Evolutionary conservation across 2,888 invertebrate species (phyloP).

Genomic region (Julus scanicus): DNA sequence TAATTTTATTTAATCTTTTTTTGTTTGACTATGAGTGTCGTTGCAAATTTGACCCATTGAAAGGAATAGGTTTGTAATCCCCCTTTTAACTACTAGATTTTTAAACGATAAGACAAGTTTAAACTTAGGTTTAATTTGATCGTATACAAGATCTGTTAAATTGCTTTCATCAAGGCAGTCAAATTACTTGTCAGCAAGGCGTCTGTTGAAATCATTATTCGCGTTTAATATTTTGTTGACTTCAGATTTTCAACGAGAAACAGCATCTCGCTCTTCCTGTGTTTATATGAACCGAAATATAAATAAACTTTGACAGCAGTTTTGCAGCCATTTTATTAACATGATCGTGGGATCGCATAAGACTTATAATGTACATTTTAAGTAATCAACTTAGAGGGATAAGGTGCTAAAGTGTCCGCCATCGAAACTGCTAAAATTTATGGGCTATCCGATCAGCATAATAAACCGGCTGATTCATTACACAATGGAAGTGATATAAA

Average conservation of each 20-base stretch:
- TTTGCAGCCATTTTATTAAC: too few relatives aligned
- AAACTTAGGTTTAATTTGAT: too few relatives aligned
- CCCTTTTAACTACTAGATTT: too few relatives aligned
- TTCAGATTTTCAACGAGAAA: neutral
- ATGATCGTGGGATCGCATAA: neutral
- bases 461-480: neutral
- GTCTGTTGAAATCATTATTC: neutral
- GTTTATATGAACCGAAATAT: neutral
- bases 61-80: too few relatives aligned
- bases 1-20: too few relatives aligned
- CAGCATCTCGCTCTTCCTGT: constrained; percentile 21
- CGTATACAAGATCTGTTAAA: neutral
- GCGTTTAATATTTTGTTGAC: neutral
- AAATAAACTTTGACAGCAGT: constrained; percentile 37
- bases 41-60: too few relatives aligned
- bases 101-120: too few relatives aligned
- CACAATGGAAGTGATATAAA: neutral
- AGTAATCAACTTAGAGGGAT: neutral
- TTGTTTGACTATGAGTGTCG: too few relatives aligned
- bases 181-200: constrained; percentile 12
- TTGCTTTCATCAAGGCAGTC: neutral
- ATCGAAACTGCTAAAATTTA: neutral
- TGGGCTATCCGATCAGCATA: constrained; percentile 21
- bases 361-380: too few relatives aligned
- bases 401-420: neutral